Conservation (phyloP, 2,888 invertebrate species). For the Tetranychus truncatus region DNA sequence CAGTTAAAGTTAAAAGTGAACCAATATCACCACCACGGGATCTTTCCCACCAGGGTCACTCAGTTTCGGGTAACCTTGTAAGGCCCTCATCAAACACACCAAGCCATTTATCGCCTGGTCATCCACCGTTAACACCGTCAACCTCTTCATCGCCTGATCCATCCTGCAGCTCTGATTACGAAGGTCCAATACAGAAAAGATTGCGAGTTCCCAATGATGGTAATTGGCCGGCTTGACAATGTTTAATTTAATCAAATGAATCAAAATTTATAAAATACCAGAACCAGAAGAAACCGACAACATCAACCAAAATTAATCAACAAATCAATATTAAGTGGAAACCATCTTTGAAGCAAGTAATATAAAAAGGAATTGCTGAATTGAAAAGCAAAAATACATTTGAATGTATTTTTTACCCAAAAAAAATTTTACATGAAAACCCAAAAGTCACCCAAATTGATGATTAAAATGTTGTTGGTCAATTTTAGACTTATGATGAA, state of each 20-base stretch:
- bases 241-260: not conserved
- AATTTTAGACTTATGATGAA: too few relatives aligned
- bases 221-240: constrained; percentile 42
- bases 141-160: constrained; percentile 38
- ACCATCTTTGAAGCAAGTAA: too few relatives aligned
- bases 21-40: constrained; percentile 84
- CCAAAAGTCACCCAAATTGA: too few relatives aligned
- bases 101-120: constrained; percentile 31
- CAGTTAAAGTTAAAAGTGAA: constrained; percentile 80
- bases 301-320: too few relatives aligned
- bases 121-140: constrained; percentile 45
- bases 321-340: too few relatives aligned
- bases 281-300: too few relatives aligned
- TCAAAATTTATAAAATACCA: too few relatives aligned
- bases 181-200: constrained; percentile 47
- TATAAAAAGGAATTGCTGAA: too few relatives aligned
- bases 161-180: constrained; percentile 31
- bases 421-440: too few relatives aligned
- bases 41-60: constrained; percentile 16
- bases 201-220: constrained; percentile 54
- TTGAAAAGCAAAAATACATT: too few relatives aligned
- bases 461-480: too few relatives aligned
- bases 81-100: constrained; percentile 38
- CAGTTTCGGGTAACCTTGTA: not conserved
- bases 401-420: too few relatives aligned